phyloP scores from a whole-genome alignment of 2,888 invertebrate species.

The Criorhina ranunculi region DNA sequence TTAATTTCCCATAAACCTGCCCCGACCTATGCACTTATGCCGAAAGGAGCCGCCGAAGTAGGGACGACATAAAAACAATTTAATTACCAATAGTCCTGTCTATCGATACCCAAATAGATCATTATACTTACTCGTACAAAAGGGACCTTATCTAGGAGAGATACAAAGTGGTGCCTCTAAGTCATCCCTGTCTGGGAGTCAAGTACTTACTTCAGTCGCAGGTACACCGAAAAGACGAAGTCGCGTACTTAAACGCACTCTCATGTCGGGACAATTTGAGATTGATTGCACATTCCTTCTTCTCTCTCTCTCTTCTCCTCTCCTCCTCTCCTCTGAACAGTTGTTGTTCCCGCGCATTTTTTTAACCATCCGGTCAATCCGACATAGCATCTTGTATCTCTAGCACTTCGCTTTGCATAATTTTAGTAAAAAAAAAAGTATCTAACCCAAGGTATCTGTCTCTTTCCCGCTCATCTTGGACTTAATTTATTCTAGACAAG shows the following conservation, averaged over 20 bases:
- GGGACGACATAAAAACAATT: conserved; percentile 70
- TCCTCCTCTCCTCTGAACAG: conserved; percentile 28
- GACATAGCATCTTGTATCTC: conserved; percentile 21
- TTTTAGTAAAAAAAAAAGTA: background rate
- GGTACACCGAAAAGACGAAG: no score
- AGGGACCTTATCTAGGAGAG: conserved; percentile 55
- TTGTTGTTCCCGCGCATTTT: conserved; percentile 64
- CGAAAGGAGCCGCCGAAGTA: conserved; percentile 55
- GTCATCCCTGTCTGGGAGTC: conserved; percentile 59
- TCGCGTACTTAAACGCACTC: conserved; percentile 18
- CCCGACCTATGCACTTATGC: conserved; percentile 35
- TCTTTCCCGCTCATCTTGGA: conserved; percentile 33
- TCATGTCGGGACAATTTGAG: conserved; percentile 40
- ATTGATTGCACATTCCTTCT: conserved; percentile 43
- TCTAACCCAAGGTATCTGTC: conserved; percentile 42
- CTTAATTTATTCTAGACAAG: conserved; percentile 74
- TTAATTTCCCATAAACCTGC: conserved; percentile 51
- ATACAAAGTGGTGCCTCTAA: conserved; percentile 65
- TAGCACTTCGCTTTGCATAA: background rate
- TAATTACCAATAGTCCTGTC: conserved; percentile 53
- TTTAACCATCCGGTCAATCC: conserved; percentile 71
- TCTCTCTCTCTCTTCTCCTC: conserved; percentile 5
- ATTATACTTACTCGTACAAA: no score
- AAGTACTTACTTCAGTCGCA: conserved; percentile 71
- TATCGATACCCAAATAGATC: conserved; percentile 51